phyloP scores from a whole-genome alignment of 37 sponge, comb jelly and placozoan species.

The Chondrosia reniformis region DNA sequence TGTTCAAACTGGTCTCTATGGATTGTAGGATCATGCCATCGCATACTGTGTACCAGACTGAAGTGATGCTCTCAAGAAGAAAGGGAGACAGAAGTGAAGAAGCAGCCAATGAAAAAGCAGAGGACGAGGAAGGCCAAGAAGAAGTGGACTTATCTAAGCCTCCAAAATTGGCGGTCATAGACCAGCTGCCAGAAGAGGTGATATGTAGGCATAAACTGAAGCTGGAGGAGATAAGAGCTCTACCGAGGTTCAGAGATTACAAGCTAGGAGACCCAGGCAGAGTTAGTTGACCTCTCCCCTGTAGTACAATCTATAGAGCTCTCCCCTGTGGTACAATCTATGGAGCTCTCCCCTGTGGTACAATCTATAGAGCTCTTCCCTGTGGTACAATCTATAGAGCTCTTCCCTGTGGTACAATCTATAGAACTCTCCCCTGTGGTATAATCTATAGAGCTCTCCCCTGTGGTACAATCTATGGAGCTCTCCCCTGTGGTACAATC shows the following conservation, averaged over 20 bases:
- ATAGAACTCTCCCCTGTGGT: too few species aligned
- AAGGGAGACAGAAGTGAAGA: background rate
- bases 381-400: too few species aligned
- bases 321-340: too few species aligned
- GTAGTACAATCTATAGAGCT: too few species aligned
- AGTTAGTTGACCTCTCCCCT: constrained; percentile 3
- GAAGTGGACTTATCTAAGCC: background rate
- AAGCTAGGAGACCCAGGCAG: constrained; percentile 52
- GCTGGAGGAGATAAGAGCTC: constrained; percentile 40
- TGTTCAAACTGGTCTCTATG: background rate
- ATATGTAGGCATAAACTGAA: constrained; percentile 57
- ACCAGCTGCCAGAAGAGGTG: constrained; percentile 47
- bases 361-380: too few species aligned
- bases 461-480: too few species aligned
- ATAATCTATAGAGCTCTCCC: too few species aligned
- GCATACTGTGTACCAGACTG: constrained; percentile 3
- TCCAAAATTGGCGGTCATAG: constrained; percentile 1
- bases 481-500: too few species aligned
- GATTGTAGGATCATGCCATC: background rate
- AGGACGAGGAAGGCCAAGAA: background rate
- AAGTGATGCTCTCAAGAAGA: background rate
- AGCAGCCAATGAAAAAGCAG: background rate
- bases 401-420: too few species aligned
- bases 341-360: too few species aligned
- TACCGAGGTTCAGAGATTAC: constrained; percentile 68